Conservation (phyloP, 2,113 vertebrate species). For the Delphinapterus leucas region DNA sequence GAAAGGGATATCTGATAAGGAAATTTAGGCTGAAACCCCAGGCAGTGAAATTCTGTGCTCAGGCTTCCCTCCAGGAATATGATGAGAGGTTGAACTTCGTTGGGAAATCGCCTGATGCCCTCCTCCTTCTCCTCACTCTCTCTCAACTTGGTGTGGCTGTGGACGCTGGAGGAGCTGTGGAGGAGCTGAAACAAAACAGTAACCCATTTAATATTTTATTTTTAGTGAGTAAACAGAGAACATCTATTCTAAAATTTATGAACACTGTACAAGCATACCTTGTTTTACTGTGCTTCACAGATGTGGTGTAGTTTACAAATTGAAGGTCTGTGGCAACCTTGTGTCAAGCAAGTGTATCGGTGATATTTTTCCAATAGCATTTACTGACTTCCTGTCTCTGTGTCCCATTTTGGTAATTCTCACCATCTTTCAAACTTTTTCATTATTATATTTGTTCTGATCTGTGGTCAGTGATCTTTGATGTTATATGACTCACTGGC, state of each 20-base stretch:
- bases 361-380: background rate
- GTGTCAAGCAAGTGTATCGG: background rate
- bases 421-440: background rate
- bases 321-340: background rate
- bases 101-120: background rate
- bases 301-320: background rate
- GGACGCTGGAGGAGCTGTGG: background rate
- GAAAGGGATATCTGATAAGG: background rate
- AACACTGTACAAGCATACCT: background rate
- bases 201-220: background rate
- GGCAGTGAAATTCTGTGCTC: background rate
- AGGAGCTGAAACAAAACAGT: background rate
- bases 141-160: background rate
- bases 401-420: background rate
- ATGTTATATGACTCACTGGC: background rate
- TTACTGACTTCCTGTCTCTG: background rate
- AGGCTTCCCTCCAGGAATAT: background rate
- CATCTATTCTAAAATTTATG: background rate
- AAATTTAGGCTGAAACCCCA: background rate
- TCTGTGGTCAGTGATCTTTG: background rate
- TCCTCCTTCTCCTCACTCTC: too few relatives aligned
- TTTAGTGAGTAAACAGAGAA: background rate
- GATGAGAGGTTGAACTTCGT: background rate
- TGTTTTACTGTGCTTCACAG: background rate
- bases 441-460: background rate